Evolutionary conservation across 2,888 invertebrate species (phyloP).

Genomic region (Sericinus montela): DNA sequence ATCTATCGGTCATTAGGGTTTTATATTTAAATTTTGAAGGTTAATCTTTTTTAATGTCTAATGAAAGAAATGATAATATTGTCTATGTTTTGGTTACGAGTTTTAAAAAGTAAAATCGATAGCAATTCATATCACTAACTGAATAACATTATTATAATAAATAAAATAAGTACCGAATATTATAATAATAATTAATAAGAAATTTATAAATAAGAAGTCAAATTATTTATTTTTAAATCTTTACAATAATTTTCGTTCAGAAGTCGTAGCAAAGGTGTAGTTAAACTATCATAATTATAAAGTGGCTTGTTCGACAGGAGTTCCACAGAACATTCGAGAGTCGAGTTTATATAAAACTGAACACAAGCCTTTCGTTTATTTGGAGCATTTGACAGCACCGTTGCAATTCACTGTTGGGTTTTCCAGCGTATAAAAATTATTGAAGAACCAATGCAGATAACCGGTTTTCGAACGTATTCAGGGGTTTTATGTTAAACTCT

Average conservation of each 20-base stretch:
- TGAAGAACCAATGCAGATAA: neutral
- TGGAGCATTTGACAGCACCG: slow-evolving; percentile 10
- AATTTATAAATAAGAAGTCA: no score
- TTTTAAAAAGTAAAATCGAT: no score
- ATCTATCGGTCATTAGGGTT: slow-evolving; percentile 21
- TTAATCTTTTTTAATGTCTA: no score
- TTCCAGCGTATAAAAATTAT: slow-evolving; percentile 11
- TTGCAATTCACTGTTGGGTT: slow-evolving; percentile 14
- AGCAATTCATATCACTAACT: no score
- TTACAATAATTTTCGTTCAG: no score
- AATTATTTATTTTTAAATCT: no score
- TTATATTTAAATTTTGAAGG: neutral
- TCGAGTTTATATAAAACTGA: slow-evolving; percentile 36
- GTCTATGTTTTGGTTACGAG: no score
- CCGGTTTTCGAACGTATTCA: slow-evolving; percentile 12
- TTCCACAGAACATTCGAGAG: slow-evolving; percentile 60
- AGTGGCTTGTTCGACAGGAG: slow-evolving; percentile 42
- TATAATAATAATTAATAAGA: no score
- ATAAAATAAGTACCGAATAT: no score
- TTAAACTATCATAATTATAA: slow-evolving; percentile 31
- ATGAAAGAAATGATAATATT: no score
- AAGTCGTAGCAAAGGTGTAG: slow-evolving; percentile 28
- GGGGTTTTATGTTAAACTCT: slow-evolving; percentile 3
- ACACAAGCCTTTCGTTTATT: slow-evolving; percentile 22
- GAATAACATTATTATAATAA: no score